A percentile compares a stretch with the other conserved stretches of the same genome.
These are phyloP conservation scores for Heteromyza rotundicornis DNA, from an alignment of 2,888 invertebrate species.

Conservation along the genomic window DNA sequence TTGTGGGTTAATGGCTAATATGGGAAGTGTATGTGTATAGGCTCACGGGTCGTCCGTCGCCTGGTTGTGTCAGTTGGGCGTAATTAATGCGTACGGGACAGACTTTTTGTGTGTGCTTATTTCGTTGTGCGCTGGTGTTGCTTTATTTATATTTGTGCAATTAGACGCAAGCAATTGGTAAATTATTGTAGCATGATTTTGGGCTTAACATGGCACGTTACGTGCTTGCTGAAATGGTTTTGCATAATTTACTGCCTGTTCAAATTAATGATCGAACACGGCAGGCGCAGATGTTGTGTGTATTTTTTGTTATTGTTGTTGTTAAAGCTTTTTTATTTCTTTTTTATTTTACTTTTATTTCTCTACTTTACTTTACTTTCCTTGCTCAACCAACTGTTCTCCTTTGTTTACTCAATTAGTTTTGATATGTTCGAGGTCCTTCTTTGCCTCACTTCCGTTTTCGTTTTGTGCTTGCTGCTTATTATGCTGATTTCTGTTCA, in stretches of 20 bases:
- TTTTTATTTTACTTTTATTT: slow-evolving; percentile 12
- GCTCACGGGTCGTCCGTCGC: neutral
- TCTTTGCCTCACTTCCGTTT: slow-evolving; percentile 1
- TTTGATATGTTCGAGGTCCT: slow-evolving; percentile 1
- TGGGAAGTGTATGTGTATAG: neutral
- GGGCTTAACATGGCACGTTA: neutral
- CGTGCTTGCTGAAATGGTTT: too few relatives aligned
- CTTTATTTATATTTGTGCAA: slow-evolving; percentile 12
- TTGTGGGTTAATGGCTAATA: neutral
- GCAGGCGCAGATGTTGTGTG: neutral
- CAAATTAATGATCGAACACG: too few relatives aligned
- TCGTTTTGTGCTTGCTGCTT: neutral
- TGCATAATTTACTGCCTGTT: too few relatives aligned
- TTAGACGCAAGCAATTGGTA: neutral
- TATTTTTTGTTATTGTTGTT: slow-evolving; percentile 12
- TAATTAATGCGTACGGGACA: slow-evolving; percentile 1
- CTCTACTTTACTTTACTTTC: slow-evolving; percentile 8
- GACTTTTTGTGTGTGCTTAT: neutral
- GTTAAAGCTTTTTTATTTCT: slow-evolving; percentile 11
- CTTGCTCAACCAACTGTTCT: slow-evolving; percentile 1
- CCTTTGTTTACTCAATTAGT: slow-evolving; percentile 7
- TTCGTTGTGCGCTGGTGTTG: too few relatives aligned
- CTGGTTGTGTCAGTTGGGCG: neutral
- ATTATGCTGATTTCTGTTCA: neutral
- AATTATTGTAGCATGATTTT: slow-evolving; percentile 5